Evolutionary conservation across 2,113 vertebrate species (phyloP).

Genomic region (Enhydra lutris): DNA sequence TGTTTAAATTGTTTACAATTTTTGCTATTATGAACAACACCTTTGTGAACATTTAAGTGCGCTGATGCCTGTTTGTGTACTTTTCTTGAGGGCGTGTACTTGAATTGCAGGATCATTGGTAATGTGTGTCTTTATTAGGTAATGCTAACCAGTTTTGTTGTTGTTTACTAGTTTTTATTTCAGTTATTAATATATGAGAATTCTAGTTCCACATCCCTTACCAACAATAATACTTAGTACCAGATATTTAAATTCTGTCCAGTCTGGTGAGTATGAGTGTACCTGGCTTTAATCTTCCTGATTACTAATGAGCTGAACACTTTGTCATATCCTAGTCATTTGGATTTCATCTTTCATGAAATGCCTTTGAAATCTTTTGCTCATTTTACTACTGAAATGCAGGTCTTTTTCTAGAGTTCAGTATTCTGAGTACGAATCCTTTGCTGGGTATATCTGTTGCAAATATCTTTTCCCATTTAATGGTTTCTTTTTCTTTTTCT

Average conservation of each 20-base stretch:
- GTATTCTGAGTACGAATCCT: background rate
- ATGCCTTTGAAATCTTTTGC: slow-evolving; percentile 33
- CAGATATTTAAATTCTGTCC: background rate
- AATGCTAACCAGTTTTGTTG: background rate
- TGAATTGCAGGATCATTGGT: background rate
- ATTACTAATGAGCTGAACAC: background rate
- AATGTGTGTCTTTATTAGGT: background rate
- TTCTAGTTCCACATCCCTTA: background rate
- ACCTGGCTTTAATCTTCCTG: background rate
- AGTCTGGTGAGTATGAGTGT: background rate
- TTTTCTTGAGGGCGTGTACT: background rate
- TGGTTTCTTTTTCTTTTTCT: background rate
- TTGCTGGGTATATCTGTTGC: background rate
- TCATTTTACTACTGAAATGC: background rate
- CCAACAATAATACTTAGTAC: background rate
- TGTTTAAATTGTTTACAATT: background rate
- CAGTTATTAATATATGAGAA: background rate
- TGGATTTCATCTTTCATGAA: slow-evolving; percentile 26
- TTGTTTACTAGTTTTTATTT: slow-evolving; percentile 23
- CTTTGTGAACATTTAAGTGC: slow-evolving; percentile 12
- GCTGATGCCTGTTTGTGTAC: background rate
- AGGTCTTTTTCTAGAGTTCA: background rate
- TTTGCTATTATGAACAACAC: background rate
- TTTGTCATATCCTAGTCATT: background rate
- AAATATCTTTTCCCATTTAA: background rate